A percentile compares a stretch with the other conserved stretches of the same genome.
These are phyloP conservation scores for Tiliqua scincoides DNA, from an alignment of 2,113 vertebrate genomes.

Conservation along the genomic window DNA sequence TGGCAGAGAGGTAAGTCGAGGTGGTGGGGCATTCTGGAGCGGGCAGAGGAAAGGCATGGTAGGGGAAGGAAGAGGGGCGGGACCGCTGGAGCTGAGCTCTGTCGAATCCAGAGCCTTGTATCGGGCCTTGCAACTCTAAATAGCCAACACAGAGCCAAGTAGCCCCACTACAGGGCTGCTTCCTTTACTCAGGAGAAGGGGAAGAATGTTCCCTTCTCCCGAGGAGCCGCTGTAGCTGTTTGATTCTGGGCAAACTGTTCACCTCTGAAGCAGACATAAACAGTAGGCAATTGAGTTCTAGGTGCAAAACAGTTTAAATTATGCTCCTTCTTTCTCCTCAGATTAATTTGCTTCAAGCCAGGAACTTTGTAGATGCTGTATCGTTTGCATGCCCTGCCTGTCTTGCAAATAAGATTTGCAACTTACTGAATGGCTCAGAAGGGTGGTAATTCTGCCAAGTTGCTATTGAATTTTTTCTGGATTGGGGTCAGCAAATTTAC, in stretches of 20 bases:
- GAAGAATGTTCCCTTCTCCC: no score
- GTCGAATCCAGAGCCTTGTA: no score
- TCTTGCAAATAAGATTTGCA: neutral
- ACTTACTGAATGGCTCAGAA: neutral
- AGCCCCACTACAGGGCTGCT: no score
- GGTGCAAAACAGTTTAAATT: neutral
- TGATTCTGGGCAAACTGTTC: neutral
- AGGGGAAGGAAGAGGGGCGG: no score
- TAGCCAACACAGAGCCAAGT: no score
- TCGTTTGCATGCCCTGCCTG: neutral
- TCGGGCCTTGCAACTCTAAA: no score
- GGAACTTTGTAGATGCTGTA: no score
- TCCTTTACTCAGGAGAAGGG: no score
- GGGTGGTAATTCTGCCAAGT: neutral
- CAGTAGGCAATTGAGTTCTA: neutral
- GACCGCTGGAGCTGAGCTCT: no score
- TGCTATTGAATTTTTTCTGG: neutral
- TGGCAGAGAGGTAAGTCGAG: no score
- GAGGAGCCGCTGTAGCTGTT: neutral
- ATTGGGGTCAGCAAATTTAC: neutral
- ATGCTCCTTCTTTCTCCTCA: neutral
- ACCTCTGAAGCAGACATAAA: neutral
- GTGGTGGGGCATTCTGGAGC: no score
- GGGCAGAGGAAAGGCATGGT: no score
- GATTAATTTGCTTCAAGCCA: neutral